A percentile compares a stretch with the other conserved stretches of the same genome.
phyloP scores from a whole-genome alignment of 1,140 invertebrate genomes.

The Drosophila yakuba region DNA sequence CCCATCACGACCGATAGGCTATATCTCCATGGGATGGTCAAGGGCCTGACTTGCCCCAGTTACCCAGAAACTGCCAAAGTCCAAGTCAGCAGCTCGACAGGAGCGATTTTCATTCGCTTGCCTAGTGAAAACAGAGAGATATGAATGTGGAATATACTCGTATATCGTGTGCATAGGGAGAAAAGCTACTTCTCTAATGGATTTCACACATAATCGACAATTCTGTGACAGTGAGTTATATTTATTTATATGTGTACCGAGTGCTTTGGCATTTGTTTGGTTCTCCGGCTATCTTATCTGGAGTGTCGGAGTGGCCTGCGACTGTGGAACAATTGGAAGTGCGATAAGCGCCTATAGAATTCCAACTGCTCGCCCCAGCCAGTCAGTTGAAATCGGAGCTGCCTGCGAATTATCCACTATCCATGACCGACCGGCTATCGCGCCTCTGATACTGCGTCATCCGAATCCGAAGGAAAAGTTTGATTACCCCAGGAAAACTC shows the following conservation, averaged over 20 bases:
- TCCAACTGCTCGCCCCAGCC: conserved; percentile 31
- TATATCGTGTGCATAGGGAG: background rate
- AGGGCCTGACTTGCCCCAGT: conserved; percentile 22
- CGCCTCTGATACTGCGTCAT: conserved; percentile 47
- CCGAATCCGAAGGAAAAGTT: background rate
- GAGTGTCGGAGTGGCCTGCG: conserved; percentile 9
- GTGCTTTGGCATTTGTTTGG: conserved; percentile 29
- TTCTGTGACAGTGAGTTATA: conserved; percentile 5
- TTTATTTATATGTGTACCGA: conserved; percentile 26
- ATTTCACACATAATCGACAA: conserved; percentile 18
- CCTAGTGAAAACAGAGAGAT: conserved; percentile 20
- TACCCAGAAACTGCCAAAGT: conserved; percentile 30
- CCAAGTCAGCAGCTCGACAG: conserved; percentile 9
- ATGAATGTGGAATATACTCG: background rate
- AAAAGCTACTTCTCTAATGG: background rate
- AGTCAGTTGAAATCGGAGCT: conserved; percentile 59
- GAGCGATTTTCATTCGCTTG: conserved; percentile 3
- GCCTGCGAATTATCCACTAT: conserved; percentile 56
- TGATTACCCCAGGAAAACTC: background rate
- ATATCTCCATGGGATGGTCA: background rate
- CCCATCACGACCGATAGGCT: conserved; percentile 1
- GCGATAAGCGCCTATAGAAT: conserved; percentile 47
- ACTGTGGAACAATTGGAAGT: conserved; percentile 25
- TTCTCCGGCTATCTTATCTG: conserved; percentile 55
- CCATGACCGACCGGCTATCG: conserved; percentile 4